A percentile compares a stretch with the other conserved stretches of the same genome.
phyloP scores from a whole-genome alignment of 2,797 vertebrate genomes.

The Parauchenoglanis punctatus region DNA sequence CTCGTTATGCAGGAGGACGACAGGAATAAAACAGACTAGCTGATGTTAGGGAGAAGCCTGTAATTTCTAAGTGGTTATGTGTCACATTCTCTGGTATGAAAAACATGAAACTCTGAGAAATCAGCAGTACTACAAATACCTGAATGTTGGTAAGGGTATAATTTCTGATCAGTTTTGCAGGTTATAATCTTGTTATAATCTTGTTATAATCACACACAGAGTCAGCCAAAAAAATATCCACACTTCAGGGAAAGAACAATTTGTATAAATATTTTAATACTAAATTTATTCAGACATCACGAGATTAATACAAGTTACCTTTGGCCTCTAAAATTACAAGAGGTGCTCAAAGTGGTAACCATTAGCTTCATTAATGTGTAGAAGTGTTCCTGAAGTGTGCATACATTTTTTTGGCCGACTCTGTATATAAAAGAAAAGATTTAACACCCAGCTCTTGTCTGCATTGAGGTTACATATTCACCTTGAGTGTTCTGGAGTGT shows the following conservation, averaged over 20 bases:
- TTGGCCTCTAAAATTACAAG: no score
- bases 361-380: no score
- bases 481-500: constrained; percentile 78
- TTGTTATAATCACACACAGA: no score
- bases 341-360: no score
- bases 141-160: background rate
- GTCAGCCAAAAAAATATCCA: no score
- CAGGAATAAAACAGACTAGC: background rate
- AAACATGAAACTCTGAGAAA: background rate
- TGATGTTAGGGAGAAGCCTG: background rate
- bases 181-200: no score
- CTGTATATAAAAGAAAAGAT: background rate
- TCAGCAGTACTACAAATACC: background rate
- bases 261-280: no score
- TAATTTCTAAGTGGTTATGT: background rate
- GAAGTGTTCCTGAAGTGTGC: background rate
- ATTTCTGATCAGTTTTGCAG: background rate
- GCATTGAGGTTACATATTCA: constrained; percentile 55
- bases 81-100: background rate
- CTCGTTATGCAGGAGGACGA: background rate
- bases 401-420: background rate
- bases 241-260: no score
- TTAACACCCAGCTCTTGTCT: background rate
- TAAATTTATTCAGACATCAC: no score
- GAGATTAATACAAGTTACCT: no score